Conservation (phyloP, 2,888 invertebrate species). For the Altica lythri region DNA sequence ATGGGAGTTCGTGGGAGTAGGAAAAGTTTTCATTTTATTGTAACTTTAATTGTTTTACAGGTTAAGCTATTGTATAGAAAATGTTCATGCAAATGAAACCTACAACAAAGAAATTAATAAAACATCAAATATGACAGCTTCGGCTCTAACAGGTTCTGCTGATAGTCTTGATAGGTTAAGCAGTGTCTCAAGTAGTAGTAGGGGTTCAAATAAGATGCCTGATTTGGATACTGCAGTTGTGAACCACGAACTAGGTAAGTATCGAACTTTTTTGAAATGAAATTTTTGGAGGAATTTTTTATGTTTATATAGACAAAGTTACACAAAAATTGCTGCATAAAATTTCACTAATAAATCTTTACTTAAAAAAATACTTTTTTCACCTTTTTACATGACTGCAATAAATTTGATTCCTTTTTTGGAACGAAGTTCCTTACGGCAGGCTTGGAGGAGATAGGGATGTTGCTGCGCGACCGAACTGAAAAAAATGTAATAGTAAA, state of each 20-base stretch:
- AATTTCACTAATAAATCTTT: too few species aligned
- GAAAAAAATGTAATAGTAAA: too few species aligned
- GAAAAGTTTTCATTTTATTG: too few species aligned
- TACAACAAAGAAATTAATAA: conserved; percentile 34
- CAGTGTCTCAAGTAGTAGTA: conserved; percentile 52
- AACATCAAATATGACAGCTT: conserved; percentile 23
- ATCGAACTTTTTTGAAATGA: neutral
- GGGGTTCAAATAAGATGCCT: conserved; percentile 52
- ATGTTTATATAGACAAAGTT: neutral
- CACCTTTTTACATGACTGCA: too few species aligned
- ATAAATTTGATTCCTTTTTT: too few species aligned
- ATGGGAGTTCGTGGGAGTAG: too few species aligned
- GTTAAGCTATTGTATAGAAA: conserved; percentile 39
- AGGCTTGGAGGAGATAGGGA: too few species aligned
- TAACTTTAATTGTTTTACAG: conserved; percentile 15
- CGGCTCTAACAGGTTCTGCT: conserved; percentile 47
- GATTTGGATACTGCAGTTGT: conserved; percentile 54
- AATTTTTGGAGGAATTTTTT: neutral
- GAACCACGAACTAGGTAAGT: conserved; percentile 54
- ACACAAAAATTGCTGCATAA: neutral
- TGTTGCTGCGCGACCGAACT: too few species aligned
- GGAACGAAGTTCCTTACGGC: too few species aligned
- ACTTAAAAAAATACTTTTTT: too few species aligned
- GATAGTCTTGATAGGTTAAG: conserved; percentile 56
- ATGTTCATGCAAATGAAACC: conserved; percentile 28